Base-by-base conservation (phyloP, 1,140 invertebrate species). In the Patella vulgata region DNA sequence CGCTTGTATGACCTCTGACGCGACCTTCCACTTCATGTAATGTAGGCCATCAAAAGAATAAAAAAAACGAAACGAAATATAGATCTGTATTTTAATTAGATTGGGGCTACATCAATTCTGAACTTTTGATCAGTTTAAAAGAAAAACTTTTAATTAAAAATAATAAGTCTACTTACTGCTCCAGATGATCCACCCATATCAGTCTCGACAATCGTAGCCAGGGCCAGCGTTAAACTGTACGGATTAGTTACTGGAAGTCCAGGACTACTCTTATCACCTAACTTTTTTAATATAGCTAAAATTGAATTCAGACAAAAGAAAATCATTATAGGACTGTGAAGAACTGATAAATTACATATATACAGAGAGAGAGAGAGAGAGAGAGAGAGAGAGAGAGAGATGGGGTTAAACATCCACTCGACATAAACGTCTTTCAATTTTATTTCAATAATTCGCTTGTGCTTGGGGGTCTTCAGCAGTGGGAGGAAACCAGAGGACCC, bases 181-280 rank as follows among this genome's bases (percentile, higher is more conserved):
- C 83, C 83, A 44, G 80, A 83, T 5, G 80, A 81, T 52, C 83
- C 82, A 27, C 83, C 82, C 81, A 84, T 83, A 12, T 64, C 59
- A 8, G 71, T 65, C 59, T 83, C 82, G 1, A 79, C 80, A 39
- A 82, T 76, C 25, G 57, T 56, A 0, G 76, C 79, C 6, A 84
- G 50, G 27, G 73, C 50, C 8, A 75, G 28, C 5, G 77, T 63
- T 42, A 82, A 66, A 1, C 65, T 52, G 19, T 55, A 47, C 21
- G 73, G 73, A 52, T 68, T 63, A 9, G 64, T 59, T 5, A 77
- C 55, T 30, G 75, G 71, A 5, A 78, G 52, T 27, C 63, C 55
- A 48, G 75, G 66, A 12, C 50, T 57, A 5, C 73, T 63, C 27
- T 66, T 62, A 12, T 57, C 47, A 19, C 70, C 70, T 4, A 79